Evolutionary conservation across 2,888 invertebrate species (phyloP).

Genomic region (Aquatica leii): DNA sequence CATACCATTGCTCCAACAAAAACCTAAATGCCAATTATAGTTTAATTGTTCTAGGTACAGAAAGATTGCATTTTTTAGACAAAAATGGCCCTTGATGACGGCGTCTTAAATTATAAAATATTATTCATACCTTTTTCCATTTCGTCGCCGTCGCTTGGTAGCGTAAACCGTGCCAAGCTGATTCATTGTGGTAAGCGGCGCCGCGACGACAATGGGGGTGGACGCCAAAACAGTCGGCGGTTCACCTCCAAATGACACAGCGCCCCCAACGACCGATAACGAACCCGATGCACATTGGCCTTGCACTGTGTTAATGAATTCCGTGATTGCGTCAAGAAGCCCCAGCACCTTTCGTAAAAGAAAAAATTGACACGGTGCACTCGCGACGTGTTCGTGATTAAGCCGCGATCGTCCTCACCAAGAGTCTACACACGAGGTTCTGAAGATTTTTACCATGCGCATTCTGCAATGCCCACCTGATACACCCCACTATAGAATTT

Average conservation of each 20-base stretch:
- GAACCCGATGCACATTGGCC: constrained; percentile 58
- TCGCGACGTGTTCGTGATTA: constrained; percentile 49
- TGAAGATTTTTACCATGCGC: constrained; percentile 46
- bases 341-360: constrained; percentile 35
- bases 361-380: constrained; percentile 17
- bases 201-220: constrained; percentile 50
- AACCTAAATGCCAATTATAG: too few relatives aligned
- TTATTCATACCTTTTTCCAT: constrained; percentile 88
- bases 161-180: constrained; percentile 97
- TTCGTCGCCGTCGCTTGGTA: constrained; percentile 92
- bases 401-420: constrained; percentile 34
- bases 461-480: constrained; percentile 36
- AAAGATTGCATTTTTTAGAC: too few relatives aligned
- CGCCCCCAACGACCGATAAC: constrained; percentile 45
- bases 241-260: constrained; percentile 56
- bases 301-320: constrained; percentile 55
- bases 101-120: too few relatives aligned
- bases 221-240: constrained; percentile 52
- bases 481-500: constrained; percentile 38
- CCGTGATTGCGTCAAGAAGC: constrained; percentile 51
- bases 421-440: constrained; percentile 45
- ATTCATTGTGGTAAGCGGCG: constrained; percentile 70
- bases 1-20: too few relatives aligned
- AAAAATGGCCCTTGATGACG: too few relatives aligned
- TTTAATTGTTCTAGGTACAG: too few relatives aligned